Evolutionary conservation across 2,113 vertebrate genomes (phyloP).

Genomic region (Apodemus speciosus): DNA sequence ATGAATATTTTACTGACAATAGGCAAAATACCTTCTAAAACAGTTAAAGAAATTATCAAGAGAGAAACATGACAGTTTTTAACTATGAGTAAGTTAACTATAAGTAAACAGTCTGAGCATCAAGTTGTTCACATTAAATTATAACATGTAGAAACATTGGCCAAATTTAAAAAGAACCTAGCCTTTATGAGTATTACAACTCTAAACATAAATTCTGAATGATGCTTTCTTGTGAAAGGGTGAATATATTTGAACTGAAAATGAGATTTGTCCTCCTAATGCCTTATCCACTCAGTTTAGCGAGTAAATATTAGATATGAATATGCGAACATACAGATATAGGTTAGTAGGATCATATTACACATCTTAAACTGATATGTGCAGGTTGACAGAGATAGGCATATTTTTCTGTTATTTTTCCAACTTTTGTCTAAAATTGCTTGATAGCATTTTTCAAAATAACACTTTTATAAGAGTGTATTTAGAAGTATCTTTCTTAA

Average conservation of each 20-base stretch:
- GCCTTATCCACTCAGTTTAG: neutral
- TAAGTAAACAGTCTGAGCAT: neutral
- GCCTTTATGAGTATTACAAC: neutral
- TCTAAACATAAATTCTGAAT: neutral
- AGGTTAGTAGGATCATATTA: neutral
- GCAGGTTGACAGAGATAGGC: too few relatives aligned
- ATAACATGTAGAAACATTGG: neutral
- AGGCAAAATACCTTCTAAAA: neutral
- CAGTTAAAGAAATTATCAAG: neutral
- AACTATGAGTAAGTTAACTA: neutral
- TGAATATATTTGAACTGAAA: neutral
- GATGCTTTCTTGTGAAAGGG: neutral
- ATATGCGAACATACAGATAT: neutral
- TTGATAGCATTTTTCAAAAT: neutral
- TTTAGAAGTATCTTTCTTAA: neutral
- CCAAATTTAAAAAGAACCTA: neutral
- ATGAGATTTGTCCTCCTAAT: neutral
- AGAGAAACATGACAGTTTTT: neutral
- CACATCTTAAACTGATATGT: too few relatives aligned
- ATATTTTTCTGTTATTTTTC: neutral
- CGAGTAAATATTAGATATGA: neutral
- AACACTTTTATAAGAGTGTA: neutral
- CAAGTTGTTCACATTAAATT: neutral
- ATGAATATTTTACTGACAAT: neutral
- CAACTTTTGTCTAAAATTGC: neutral